Evolutionary conservation across 2,797 vertebrate species (phyloP), one percentile per base, ranked within the genome.

Genomic region (Pristis pectinata): DNA sequence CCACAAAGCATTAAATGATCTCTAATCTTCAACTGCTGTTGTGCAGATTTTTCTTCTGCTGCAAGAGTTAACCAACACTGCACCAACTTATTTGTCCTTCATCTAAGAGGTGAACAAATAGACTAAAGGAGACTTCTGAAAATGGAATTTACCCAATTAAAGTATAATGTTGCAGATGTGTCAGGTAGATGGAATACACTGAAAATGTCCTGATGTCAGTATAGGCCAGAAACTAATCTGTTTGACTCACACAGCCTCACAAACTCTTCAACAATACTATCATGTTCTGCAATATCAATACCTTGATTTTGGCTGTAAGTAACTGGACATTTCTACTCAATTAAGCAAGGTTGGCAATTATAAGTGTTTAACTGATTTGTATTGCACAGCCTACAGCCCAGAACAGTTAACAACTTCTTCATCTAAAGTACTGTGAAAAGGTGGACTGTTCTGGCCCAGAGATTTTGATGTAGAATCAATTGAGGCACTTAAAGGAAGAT

Each of bases 251-350:
- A 34, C n/a, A 64, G 9, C 19, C n/a, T 67, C 59, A 61, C 59
- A 91, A 91, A 91, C 59, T 41, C 17, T 59, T 64, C 59, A 22
- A 41, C 59, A 67, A 24, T 41, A 3, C 87, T 11, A n/a, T 61
- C 61, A 41, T 27, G 59, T 44, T 61, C 61, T 34, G 87, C 24
- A 27, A 67, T 22, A n/a, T 64, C 87, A 91, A 91, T 91, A 41
- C 4, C 87, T 91, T 27, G n/a, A 41, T 67, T 91, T 91, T 37
- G 0, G 87, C 87, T 41, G 61, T 27, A 24, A 67, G 87, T 91
- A 67, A 67, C 64, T 91, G 87, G n/a, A 91, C n/a, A 91, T 91
- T 91, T 91, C n/a, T 41, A 41, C 61, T 67, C 87, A 91, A 91
- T 91, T 67, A 67, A 91, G 37, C 87, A 91, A 91, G n/a, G 9